Evolutionary conservation across 2,113 vertebrate genomes (phyloP).

Genomic region (Phasianus colchicus): DNA sequence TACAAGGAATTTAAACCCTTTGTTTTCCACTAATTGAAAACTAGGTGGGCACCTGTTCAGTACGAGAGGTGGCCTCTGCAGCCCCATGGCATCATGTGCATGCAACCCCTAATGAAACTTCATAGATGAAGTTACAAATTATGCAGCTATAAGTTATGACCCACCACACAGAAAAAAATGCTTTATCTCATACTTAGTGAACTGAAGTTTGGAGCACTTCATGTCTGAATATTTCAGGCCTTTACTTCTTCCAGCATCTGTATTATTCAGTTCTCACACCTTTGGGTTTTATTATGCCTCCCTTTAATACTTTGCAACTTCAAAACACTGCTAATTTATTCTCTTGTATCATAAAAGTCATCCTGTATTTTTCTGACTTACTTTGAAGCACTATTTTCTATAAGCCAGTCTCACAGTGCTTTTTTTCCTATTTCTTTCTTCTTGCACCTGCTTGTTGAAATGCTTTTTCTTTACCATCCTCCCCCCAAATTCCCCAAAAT

Average conservation of each 20-base stretch:
- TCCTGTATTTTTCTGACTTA: conserved; percentile 35
- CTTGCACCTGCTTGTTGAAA: conserved; percentile 44
- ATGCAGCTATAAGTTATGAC: background rate
- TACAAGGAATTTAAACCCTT: background rate
- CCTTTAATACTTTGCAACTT: conserved; percentile 38
- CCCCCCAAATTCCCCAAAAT: background rate
- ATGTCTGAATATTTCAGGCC: background rate
- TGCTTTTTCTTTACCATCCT: background rate
- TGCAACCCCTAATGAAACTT: background rate
- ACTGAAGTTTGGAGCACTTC: background rate
- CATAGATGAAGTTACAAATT: background rate
- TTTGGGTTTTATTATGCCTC: background rate
- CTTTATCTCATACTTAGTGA: background rate
- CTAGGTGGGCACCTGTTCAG: background rate
- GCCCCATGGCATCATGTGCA: background rate
- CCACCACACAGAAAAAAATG: background rate
- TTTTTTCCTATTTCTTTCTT: conserved; percentile 43
- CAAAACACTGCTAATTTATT: conserved; percentile 55
- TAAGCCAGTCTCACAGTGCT: conserved; percentile 22
- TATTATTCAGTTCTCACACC: conserved; percentile 2
- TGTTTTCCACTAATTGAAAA: background rate
- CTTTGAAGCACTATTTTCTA: conserved; percentile 37
- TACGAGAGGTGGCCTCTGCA: background rate
- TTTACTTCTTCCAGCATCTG: background rate
- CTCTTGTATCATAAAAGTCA: conserved; percentile 25